These are phyloP conservation scores for Ivindomyrus marchei DNA, from an alignment of 2,113 vertebrate species.

Conservation along the genomic window DNA sequence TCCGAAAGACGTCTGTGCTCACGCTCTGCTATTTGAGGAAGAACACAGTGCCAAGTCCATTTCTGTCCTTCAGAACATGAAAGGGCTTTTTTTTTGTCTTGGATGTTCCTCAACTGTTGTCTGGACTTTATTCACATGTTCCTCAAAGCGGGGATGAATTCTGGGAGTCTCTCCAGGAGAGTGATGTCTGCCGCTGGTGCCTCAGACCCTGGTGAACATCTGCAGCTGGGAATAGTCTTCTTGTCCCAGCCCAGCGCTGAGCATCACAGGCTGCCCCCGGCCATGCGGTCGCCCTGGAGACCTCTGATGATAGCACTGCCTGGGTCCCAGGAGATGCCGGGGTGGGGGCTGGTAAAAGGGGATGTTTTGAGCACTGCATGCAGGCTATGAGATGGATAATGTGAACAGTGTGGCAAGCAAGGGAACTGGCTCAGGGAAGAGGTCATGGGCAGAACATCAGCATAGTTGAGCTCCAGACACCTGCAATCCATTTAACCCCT, in stretches of 20 bases:
- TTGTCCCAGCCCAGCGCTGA: constrained; percentile 19
- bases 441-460: neutral
- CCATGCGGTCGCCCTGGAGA: constrained; percentile 1
- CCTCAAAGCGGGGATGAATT: neutral
- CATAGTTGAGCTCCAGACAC: neutral
- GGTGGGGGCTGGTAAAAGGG: neutral
- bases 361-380: neutral
- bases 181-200: neutral
- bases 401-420: neutral
- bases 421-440: neutral
- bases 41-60: neutral
- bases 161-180: constrained; percentile 7
- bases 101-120: constrained; percentile 1
- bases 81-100: neutral
- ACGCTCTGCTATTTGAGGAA: neutral
- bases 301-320: constrained; percentile 27
- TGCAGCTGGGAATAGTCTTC: constrained; percentile 35
- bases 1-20: neutral
- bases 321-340: constrained; percentile 3
- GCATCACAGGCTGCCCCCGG: constrained; percentile 16
- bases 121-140: neutral
- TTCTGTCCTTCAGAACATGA: neutral
- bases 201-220: neutral
- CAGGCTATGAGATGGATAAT: neutral
- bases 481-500: neutral